Percentiles rank a stretch among this genome's conserved stretches.
Evolutionary conservation across 2,797 vertebrate genomes (phyloP).

Genomic region (Lepilemur septentrionalis): DNA sequence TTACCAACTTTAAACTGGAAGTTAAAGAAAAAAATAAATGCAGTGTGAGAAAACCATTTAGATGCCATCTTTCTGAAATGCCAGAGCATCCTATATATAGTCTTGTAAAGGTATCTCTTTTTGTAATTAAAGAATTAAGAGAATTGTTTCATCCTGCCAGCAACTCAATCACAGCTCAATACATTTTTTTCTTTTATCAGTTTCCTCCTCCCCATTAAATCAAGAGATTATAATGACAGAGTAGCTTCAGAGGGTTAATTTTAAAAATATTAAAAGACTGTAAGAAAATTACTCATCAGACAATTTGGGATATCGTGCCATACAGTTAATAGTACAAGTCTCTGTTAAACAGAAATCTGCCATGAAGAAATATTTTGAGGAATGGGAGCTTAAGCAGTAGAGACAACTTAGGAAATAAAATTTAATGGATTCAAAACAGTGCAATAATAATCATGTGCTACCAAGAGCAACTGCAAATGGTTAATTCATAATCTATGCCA

Average conservation of each 20-base stretch:
- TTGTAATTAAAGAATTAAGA: background rate
- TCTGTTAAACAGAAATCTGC: background rate
- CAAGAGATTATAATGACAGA: background rate
- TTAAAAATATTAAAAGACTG: background rate
- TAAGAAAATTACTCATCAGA: background rate
- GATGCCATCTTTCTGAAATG: background rate
- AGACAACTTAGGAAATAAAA: background rate
- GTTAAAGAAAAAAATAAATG: background rate
- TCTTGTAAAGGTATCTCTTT: background rate
- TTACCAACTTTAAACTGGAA: conserved; percentile 11
- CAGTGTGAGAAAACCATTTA: background rate
- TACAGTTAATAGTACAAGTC: background rate
- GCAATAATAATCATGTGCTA: background rate
- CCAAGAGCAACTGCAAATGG: background rate
- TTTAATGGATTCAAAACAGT: background rate
- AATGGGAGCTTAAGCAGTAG: background rate
- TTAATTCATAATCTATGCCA: background rate
- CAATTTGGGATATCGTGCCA: background rate
- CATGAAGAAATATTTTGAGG: background rate
- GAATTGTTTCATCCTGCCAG: background rate
- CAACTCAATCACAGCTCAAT: background rate
- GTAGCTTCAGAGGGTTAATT: background rate
- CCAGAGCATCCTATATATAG: background rate
- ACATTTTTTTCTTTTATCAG: background rate
- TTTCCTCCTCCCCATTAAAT: background rate